Conservation (phyloP, 2,888 invertebrate species). For the Serripes groenlandicus region DNA sequence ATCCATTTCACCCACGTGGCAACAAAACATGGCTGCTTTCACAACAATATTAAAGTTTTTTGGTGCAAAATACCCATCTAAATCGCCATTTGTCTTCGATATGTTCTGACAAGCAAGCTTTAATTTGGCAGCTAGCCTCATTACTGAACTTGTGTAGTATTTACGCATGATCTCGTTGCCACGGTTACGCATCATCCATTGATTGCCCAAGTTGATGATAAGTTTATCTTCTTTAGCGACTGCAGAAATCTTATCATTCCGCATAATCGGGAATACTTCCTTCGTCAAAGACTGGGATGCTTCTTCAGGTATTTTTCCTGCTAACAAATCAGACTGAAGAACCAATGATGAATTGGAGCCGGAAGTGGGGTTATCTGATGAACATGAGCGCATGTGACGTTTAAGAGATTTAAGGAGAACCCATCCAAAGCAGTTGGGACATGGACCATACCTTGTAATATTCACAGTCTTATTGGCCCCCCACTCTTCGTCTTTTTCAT, state of each 20-base stretch:
- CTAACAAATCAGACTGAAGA: conserved; percentile 17
- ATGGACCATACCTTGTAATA: no score
- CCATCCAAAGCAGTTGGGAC: no score
- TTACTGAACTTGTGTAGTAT: conserved; percentile 40
- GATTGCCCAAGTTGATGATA: conserved; percentile 41
- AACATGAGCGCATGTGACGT: no score
- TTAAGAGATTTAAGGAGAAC: no score
- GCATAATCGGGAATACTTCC: conserved; percentile 45
- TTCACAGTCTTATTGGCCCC: no score
- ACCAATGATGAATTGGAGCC: no score
- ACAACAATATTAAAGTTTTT: conserved; percentile 27
- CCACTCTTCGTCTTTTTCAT: no score
- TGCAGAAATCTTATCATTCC: conserved; percentile 16
- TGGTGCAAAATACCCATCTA: conserved; percentile 11
- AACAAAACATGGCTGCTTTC: conserved; percentile 22
- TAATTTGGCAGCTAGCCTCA: conserved; percentile 35
- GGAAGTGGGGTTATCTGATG: no score
- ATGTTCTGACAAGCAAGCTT: conserved; percentile 25
- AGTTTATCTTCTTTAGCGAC: conserved; percentile 26
- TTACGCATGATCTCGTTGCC: conserved; percentile 47
- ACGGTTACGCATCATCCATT: conserved; percentile 44
- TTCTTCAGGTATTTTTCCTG: not conserved
- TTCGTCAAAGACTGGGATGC: conserved; percentile 11
- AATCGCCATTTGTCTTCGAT: conserved; percentile 4
- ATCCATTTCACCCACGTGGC: not conserved